Evolutionary conservation across 2,113 vertebrate genomes (phyloP).

Genomic region (Scatophagus argus): DNA sequence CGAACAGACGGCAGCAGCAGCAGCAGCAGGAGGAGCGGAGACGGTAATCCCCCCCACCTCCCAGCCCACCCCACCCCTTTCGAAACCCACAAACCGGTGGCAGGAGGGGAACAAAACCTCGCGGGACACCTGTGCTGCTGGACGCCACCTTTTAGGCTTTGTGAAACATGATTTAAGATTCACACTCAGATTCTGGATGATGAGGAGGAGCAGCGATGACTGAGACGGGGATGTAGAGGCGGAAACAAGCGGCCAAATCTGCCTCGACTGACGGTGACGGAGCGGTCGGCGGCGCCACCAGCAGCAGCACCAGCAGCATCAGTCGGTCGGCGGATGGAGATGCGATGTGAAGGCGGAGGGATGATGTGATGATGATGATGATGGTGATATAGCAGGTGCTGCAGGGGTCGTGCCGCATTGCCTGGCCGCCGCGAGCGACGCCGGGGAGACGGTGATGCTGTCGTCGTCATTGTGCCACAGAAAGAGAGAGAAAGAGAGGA

Average conservation of each 20-base stretch:
- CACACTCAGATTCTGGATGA: constrained; percentile 22
- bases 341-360: constrained; percentile 71
- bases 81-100: constrained; percentile 26
- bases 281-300: constrained; percentile 24
- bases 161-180: not conserved
- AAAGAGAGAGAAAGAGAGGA: constrained; percentile 49
- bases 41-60: constrained; percentile 57
- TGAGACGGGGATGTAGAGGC: constrained; percentile 38
- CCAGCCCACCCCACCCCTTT: constrained; percentile 41
- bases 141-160: not conserved
- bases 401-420: constrained; percentile 90
- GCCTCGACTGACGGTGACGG: constrained; percentile 39
- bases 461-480: constrained; percentile 71
- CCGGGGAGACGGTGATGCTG: constrained; percentile 77
- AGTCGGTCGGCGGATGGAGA: constrained; percentile 67
- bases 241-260: constrained; percentile 18
- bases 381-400: constrained; percentile 80
- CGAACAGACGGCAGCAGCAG: constrained; percentile 76
- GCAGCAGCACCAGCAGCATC: constrained; percentile 20
- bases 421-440: constrained; percentile 78
- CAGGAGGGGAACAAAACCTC: constrained; percentile 40
- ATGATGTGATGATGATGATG: constrained; percentile 41
- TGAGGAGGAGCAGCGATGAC: constrained; percentile 29
- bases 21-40: constrained; percentile 66
- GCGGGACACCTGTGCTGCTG: constrained; percentile 61